phyloP scores from a whole-genome alignment of 2,113 vertebrate genomes.

The Thinocorus orbignyianus region DNA sequence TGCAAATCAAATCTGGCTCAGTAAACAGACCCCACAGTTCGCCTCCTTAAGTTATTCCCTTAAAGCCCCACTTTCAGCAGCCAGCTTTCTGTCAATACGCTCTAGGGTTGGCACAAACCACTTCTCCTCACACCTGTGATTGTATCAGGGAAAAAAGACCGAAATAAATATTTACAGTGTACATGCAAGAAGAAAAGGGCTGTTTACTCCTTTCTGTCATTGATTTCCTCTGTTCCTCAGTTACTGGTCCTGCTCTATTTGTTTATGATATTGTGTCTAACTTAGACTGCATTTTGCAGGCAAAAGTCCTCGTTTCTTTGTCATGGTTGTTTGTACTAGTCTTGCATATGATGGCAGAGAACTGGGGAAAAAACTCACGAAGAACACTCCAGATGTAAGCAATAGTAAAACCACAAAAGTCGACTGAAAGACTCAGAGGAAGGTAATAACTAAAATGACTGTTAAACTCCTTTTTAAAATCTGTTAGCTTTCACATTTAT shows the following conservation, averaged over 20 bases:
- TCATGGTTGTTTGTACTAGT: neutral
- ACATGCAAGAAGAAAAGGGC: slow-evolving; percentile 42
- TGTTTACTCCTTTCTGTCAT: slow-evolving; percentile 58
- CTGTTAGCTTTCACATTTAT: neutral
- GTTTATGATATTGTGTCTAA: slow-evolving; percentile 40
- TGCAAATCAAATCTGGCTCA: neutral
- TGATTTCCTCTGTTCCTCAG: slow-evolving; percentile 42
- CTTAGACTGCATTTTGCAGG: neutral
- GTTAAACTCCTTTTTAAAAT: neutral
- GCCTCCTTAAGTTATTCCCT: slow-evolving; percentile 33
- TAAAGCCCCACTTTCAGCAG: slow-evolving; percentile 1
- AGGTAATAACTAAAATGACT: neutral
- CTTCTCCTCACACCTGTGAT: slow-evolving; percentile 54
- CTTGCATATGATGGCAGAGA: neutral
- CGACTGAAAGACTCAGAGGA: neutral
- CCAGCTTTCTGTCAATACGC: slow-evolving; percentile 32
- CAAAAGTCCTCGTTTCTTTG: slow-evolving; percentile 4
- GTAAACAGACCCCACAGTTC: neutral
- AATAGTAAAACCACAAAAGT: neutral
- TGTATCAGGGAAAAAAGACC: slow-evolving; percentile 6
- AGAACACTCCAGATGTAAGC: neutral
- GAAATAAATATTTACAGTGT: slow-evolving; percentile 64
- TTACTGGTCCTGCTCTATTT: slow-evolving; percentile 29
- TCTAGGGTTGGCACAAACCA: slow-evolving; percentile 7
- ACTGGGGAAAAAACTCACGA: accelerated